These are phyloP conservation scores for Dicerorhinus sumatrensis DNA, from an alignment of 2,113 vertebrate genomes.

Conservation along the genomic window DNA sequence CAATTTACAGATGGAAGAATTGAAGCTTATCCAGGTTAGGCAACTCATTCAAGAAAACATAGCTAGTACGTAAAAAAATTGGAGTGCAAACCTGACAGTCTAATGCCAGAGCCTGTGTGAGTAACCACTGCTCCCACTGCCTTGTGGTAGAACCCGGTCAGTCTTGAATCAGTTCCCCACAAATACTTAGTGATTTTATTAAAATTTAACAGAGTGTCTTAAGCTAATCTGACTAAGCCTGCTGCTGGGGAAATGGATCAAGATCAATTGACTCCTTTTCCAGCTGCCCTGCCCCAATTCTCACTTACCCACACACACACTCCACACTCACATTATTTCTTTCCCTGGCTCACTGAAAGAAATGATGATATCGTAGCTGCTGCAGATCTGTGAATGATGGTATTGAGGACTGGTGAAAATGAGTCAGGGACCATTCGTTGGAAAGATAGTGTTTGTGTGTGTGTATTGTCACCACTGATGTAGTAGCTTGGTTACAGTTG, in stretches of 20 bases:
- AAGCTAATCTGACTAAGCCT: not conserved
- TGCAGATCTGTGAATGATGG: not conserved
- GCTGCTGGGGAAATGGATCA: not conserved
- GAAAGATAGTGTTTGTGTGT: not conserved
- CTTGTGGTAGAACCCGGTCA: not conserved
- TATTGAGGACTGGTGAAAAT: conserved; percentile 7
- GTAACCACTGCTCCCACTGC: not conserved
- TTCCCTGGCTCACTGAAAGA: not conserved
- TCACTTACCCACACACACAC: not conserved
- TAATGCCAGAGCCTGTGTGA: not conserved
- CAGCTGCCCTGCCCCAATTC: not conserved
- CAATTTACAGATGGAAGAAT: not conserved
- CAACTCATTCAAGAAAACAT: not conserved
- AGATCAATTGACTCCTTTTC: not conserved
- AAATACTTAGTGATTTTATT: not conserved
- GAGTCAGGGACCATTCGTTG: conserved; percentile 62
- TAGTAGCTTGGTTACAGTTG: conserved; percentile 67
- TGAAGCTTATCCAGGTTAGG: not conserved
- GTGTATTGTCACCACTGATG: conserved; percentile 26
- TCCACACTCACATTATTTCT: not conserved
- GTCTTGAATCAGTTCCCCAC: not conserved
- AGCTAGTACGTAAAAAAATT: not conserved
- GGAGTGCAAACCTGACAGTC: not conserved
- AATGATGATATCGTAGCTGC: conserved; percentile 19
- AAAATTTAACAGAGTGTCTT: not conserved